Conservation (phyloP, 2,113 vertebrate genomes). For the Catharus fuscescens region DNA sequence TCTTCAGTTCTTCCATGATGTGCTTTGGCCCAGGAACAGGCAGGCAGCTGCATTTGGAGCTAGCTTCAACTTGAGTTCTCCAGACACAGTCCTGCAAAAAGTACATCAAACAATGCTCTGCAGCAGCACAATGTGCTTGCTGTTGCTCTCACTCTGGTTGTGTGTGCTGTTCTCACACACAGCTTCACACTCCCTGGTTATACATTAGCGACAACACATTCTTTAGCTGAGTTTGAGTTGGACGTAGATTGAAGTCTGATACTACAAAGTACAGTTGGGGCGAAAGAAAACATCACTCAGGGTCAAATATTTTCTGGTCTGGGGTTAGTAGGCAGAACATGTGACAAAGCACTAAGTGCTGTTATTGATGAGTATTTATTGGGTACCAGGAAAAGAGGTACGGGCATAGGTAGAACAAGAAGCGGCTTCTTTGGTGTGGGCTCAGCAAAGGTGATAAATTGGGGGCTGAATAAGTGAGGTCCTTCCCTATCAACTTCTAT, state of each 20-base stretch:
- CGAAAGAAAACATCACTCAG: constrained; percentile 25
- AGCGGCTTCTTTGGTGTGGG: background rate
- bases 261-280: background rate
- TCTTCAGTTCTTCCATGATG: background rate
- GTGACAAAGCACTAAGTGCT: background rate
- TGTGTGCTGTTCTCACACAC: constrained; percentile 57
- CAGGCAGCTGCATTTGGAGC: background rate
- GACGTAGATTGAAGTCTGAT: background rate
- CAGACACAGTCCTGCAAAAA: background rate
- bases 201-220: constrained; percentile 57
- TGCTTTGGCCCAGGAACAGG: background rate
- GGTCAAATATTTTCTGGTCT: constrained; percentile 55
- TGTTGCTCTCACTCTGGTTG: constrained; percentile 33
- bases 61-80: background rate
- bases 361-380: constrained; percentile 2
- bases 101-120: background rate
- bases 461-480: background rate
- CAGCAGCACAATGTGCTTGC: background rate
- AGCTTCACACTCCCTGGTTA: constrained; percentile 55
- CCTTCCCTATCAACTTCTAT: background rate
- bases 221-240: constrained; percentile 41
- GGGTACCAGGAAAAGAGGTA: background rate
- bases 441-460: background rate
- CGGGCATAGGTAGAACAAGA: background rate
- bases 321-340: background rate